phyloP scores from a whole-genome alignment of 2,113 vertebrate species.

The Eonycteris spelaea region DNA sequence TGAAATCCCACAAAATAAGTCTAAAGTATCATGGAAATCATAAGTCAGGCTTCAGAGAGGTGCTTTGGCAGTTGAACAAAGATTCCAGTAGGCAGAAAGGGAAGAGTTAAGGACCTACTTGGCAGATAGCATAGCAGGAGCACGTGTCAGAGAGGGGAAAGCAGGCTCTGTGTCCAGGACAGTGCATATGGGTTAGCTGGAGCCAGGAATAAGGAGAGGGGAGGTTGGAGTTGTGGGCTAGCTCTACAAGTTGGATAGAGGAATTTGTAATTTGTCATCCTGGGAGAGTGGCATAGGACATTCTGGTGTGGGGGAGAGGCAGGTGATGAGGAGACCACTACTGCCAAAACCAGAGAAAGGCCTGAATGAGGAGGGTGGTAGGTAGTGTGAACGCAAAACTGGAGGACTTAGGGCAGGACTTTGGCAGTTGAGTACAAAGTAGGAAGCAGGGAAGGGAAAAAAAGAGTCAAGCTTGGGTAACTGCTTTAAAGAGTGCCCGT shows the following conservation, averaged over 20 bases:
- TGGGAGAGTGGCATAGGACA: not conserved
- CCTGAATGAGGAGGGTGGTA: not conserved
- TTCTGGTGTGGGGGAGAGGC: not conserved
- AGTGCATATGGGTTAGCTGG: not conserved
- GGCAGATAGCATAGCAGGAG: not conserved
- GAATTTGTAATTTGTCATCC: not conserved
- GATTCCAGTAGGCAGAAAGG: not conserved
- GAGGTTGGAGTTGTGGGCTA: not conserved
- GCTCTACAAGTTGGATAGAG: not conserved
- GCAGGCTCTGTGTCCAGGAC: not conserved
- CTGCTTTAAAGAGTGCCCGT: not conserved
- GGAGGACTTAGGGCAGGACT: not conserved
- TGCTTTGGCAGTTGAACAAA: not conserved
- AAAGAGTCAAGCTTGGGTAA: not conserved
- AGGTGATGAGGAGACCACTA: not conserved
- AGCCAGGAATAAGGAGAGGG: not conserved
- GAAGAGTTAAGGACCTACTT: not conserved
- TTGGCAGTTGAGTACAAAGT: not conserved
- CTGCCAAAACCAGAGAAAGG: not conserved
- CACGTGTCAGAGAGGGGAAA: not conserved
- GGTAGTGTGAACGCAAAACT: not conserved
- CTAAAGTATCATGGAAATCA: not conserved
- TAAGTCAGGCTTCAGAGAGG: not conserved
- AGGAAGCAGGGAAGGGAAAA: not conserved
- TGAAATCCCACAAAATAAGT: not conserved